Percentiles rank a stretch among this genome's conserved stretches.
Evolutionary conservation across 2,888 invertebrate genomes (phyloP).

Genomic region (Hemithea aestivaria): DNA sequence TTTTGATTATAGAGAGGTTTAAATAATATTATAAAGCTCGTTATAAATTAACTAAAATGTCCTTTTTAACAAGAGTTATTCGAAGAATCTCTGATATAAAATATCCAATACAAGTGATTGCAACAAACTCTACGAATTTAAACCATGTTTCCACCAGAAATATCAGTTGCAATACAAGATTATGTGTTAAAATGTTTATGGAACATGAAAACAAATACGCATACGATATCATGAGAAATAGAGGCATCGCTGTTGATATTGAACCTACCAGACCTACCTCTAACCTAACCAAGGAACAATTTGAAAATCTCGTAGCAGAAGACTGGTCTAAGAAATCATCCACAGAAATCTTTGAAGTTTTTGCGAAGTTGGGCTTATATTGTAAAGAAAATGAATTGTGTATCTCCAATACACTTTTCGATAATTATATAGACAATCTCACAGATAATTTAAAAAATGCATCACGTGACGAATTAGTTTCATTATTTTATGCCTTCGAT

Average conservation of each 20-base stretch:
- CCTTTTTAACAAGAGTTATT: slow-evolving; percentile 27
- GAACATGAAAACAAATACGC: slow-evolving; percentile 69
- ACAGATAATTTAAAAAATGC: slow-evolving; percentile 76
- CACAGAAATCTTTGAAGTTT: slow-evolving; percentile 46
- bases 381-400: slow-evolving; percentile 49
- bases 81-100: slow-evolving; percentile 24
- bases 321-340: slow-evolving; percentile 48
- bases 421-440: slow-evolving; percentile 57
- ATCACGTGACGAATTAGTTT: slow-evolving; percentile 76
- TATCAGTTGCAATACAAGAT: slow-evolving; percentile 36
- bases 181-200: slow-evolving; percentile 50
- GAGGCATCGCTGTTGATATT: slow-evolving; percentile 49
- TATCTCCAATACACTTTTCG: slow-evolving; percentile 59
- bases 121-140: slow-evolving; percentile 15
- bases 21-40: too few relatives aligned
- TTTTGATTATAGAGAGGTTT: too few relatives aligned
- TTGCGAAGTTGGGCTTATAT: slow-evolving; percentile 51
- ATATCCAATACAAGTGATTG: slow-evolving; percentile 15
- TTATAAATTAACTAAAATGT: too few relatives aligned
- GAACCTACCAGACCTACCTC: slow-evolving; percentile 20
- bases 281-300: slow-evolving; percentile 35
- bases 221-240: slow-evolving; percentile 54
- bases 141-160: slow-evolving; percentile 29
- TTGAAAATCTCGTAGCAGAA: slow-evolving; percentile 39
- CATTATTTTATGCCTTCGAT: slow-evolving; percentile 70